Evolutionary conservation across 2,113 vertebrate genomes (phyloP).

Genomic region (Apaloderma vittatum): DNA sequence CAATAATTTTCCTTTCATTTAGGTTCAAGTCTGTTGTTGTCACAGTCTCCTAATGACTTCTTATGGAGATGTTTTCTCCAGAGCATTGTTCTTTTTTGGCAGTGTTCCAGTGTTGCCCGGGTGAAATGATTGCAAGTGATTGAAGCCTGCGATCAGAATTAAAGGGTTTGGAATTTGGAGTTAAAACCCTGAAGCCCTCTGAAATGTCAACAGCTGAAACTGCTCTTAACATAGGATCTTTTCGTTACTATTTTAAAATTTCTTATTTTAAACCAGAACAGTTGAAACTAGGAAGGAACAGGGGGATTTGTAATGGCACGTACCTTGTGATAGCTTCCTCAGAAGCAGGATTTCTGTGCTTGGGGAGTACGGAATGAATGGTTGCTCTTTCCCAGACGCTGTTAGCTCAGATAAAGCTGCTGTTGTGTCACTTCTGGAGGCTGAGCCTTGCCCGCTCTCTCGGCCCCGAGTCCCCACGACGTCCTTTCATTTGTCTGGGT

Average conservation of each 20-base stretch:
- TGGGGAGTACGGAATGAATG: not conserved
- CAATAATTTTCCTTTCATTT: conserved; percentile 30
- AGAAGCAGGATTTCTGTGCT: not conserved
- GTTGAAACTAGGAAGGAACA: not conserved
- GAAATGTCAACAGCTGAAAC: not conserved
- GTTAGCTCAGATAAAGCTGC: not conserved
- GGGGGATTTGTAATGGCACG: not conserved
- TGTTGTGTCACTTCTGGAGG: not conserved
- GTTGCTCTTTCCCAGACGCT: not conserved
- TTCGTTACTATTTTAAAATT: not conserved
- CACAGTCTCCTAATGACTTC: conserved; percentile 26
- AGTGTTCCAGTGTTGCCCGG: not conserved
- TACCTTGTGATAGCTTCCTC: accelerated
- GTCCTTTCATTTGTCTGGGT: not conserved
- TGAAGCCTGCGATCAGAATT: not conserved
- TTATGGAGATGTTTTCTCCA: conserved; percentile 28
- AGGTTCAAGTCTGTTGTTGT: conserved; percentile 32
- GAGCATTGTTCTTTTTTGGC: conserved; percentile 5
- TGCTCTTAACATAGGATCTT: not conserved
- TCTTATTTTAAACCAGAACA: not conserved
- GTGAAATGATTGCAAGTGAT: not conserved
- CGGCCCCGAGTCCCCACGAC: accelerated
- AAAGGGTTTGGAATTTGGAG: not conserved
- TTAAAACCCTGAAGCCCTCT: not conserved
- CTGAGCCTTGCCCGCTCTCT: not conserved